Conservation (phyloP, 2,113 vertebrate genomes). For the Cyrtonyx montezumae region DNA sequence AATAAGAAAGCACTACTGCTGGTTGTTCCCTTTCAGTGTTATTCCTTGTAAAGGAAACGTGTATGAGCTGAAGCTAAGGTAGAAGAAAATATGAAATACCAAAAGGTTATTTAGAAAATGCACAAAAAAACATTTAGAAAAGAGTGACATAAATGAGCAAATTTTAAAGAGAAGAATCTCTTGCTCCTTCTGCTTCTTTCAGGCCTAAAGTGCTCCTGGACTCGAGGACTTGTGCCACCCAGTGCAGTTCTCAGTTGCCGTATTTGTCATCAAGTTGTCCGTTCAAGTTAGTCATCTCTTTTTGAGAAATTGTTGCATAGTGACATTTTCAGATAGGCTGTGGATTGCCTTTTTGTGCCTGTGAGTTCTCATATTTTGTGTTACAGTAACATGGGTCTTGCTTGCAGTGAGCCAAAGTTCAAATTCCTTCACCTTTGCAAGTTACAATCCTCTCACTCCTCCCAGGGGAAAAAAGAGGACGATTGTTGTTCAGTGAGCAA, state of each 20-base stretch:
- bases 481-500: not conserved
- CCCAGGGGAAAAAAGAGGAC: not conserved
- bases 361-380: not conserved
- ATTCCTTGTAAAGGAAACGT: not conserved
- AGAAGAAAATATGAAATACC: not conserved
- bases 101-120: not conserved
- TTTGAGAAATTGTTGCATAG: not conserved
- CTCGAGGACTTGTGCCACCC: not conserved
- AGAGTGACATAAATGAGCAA: not conserved
- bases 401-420: not conserved
- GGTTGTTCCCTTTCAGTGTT: not conserved
- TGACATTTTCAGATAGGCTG: not conserved
- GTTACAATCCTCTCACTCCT: not conserved
- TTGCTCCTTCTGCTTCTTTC: not conserved
- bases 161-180: not conserved
- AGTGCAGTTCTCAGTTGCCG: not conserved
- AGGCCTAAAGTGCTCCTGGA: not conserved
- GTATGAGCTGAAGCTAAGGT: not conserved
- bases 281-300: not conserved
- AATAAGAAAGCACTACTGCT: not conserved
- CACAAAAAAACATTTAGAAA: not conserved
- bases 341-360: constrained; percentile 11
- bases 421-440: not conserved
- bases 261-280: not conserved
- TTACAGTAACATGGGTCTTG: not conserved